Base-by-base conservation (phyloP, 2,797 vertebrate genomes). In the Pangasius sanitwongsei region DNA sequence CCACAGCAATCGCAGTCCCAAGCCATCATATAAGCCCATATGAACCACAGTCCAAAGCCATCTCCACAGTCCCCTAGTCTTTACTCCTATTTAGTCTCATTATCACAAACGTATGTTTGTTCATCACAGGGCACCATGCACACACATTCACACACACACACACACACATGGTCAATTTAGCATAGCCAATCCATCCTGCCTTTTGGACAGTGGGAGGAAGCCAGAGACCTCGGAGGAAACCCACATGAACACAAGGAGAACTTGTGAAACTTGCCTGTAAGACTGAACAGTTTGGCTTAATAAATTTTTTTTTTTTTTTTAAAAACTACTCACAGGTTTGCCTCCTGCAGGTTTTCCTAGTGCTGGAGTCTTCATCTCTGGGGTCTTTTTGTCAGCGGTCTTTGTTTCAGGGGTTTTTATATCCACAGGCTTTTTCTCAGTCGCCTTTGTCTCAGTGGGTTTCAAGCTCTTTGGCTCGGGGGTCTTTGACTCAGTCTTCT, bases 331-430 rank as follows among this genome's bases (percentile, higher is more conserved):
- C 48, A 89, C 89, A 31, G 81, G 28, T 87, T 89, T 89, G 75
- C 92, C 92, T 90, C 55, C 93, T 82, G 93, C 25, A 34, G 89
- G 57, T 70, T 92, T 90, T 25, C 94, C 88, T 41, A 92, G 75
- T 75, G 91, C 91, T 9, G 94, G 93, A 83, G 90, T 93, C 94
- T 94, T 99, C 67, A 96, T 96, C 92, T 97, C 95, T 20, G 95
- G 92, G 0, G 96, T 93, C 95, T 97, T 94, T 92, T 96, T 88
- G 92, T 93, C 50, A 96, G 96, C 94, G 0, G 96, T 93, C 95
- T 97, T 94, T 92, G 96, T 88, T 92, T 93, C 95, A 13, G 95
- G 91, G 0, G 96, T 93, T 95, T 97, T 94, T 91, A 95, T 87
- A 92, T 93, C 55, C 96, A 96, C 96, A 87, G 96, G 67, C 20